Percentiles rank a stretch among this genome's conserved stretches.
Conservation (phyloP, 2,797 vertebrate species). For the Chloroceryle amazona region DNA sequence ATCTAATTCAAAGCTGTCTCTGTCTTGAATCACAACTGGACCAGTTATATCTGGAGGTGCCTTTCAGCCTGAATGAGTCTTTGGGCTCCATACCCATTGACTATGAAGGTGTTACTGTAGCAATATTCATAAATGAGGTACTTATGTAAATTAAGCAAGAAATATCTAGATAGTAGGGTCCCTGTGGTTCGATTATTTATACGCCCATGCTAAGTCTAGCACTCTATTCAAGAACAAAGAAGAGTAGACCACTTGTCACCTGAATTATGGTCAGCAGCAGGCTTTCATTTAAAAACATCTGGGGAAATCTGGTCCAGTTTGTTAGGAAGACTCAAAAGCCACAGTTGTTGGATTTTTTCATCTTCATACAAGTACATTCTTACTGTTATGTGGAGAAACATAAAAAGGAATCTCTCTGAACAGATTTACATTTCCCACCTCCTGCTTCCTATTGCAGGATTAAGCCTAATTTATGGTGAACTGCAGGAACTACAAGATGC, state of each 20-base stretch:
- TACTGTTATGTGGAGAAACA: background rate
- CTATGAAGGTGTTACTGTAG: background rate
- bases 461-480: background rate
- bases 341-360: background rate
- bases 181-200: background rate
- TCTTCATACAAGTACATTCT: background rate
- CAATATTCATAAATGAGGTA: background rate
- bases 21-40: background rate
- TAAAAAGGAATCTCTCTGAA: background rate
- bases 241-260: background rate
- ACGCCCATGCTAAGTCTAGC: background rate
- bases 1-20: background rate
- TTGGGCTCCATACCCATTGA: background rate
- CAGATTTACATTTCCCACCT: background rate
- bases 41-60: background rate
- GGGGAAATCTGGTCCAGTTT: background rate
- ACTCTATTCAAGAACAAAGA: background rate
- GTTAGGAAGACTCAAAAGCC: background rate
- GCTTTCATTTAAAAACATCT: background rate
- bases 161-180: background rate
- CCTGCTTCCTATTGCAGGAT: background rate
- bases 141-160: background rate
- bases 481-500: background rate
- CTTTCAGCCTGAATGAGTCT: background rate
- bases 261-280: background rate